phyloP scores from a whole-genome alignment of 2,113 vertebrate genomes.

The Taurulus bubalis region DNA sequence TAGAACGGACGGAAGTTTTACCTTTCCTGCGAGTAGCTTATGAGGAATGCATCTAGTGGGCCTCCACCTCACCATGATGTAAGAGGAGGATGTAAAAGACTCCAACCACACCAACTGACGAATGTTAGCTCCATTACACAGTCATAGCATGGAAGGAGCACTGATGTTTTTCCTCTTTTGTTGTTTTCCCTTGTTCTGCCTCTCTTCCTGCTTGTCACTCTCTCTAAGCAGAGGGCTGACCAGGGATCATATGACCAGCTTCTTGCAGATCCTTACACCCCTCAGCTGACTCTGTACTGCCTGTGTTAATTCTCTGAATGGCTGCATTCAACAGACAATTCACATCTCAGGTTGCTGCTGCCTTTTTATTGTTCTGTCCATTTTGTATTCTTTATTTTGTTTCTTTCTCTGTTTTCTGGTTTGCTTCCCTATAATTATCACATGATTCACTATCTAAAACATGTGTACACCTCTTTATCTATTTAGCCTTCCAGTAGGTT shows the following conservation, averaged over 20 bases:
- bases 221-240: constrained; percentile 67
- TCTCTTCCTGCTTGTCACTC: constrained; percentile 15
- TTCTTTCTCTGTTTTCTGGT: not conserved
- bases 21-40: constrained; percentile 29
- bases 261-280: constrained; percentile 39
- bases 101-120: constrained; percentile 7
- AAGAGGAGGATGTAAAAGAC: constrained; percentile 11
- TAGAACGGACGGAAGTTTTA: constrained; percentile 5
- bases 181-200: constrained; percentile 13
- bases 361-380: not conserved
- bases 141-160: not conserved
- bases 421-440: not conserved
- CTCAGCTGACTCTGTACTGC: constrained; percentile 19
- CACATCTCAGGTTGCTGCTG: not conserved
- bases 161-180: not conserved
- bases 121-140: constrained; percentile 25
- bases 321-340: constrained; percentile 5
- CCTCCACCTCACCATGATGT: constrained; percentile 2
- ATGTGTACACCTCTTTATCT: not conserved
- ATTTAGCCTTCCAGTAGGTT: not conserved
- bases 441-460: not conserved
- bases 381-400: not conserved
- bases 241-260: constrained; percentile 73
- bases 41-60: not conserved
- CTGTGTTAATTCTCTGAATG: constrained; percentile 46